Evolutionary conservation across 2,888 invertebrate species (phyloP).

Genomic region (Neoascia interrupta): DNA sequence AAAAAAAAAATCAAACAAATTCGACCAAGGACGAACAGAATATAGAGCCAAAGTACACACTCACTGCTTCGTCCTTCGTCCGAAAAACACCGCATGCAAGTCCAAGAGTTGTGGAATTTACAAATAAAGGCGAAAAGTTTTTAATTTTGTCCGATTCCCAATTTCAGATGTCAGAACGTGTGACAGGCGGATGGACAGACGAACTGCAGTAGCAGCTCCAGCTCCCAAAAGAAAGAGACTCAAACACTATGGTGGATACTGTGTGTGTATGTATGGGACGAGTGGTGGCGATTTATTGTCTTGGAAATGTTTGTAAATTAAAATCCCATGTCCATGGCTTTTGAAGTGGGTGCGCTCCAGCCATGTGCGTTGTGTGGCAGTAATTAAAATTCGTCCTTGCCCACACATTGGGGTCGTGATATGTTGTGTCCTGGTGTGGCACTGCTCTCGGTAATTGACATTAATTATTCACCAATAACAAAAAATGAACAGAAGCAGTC

Average conservation of each 20-base stretch:
- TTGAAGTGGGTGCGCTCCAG: conserved; percentile 55
- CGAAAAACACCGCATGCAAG: conserved; percentile 11
- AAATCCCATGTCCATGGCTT: conserved; percentile 68
- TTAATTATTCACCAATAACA: conserved; percentile 70
- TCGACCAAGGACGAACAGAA: conserved; percentile 57
- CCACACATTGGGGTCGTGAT: conserved; percentile 30
- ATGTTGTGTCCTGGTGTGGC: conserved; percentile 33
- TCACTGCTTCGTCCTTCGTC: conserved; percentile 7
- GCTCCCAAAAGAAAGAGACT: neutral
- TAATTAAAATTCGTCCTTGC: conserved; percentile 62
- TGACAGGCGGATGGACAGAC: conserved; percentile 71
- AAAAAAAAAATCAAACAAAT: too few relatives aligned
- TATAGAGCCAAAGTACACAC: conserved; percentile 10
- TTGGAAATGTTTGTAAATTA: conserved; percentile 70
- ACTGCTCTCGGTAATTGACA: conserved; percentile 63
- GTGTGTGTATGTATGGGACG: too few relatives aligned
- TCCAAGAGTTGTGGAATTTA: conserved; percentile 65
- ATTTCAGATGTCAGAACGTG: conserved; percentile 71
- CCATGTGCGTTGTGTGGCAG: conserved; percentile 26
- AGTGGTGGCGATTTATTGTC: conserved; percentile 65
- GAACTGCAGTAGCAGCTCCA: conserved; percentile 51
- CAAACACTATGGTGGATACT: neutral
- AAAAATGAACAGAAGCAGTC: conserved; percentile 50
- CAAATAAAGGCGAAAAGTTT: conserved; percentile 71
- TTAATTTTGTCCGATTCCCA: conserved; percentile 73